These are phyloP conservation scores for Harpalus rufipes DNA, from an alignment of 2,888 invertebrate genomes.

Conservation along the genomic window DNA sequence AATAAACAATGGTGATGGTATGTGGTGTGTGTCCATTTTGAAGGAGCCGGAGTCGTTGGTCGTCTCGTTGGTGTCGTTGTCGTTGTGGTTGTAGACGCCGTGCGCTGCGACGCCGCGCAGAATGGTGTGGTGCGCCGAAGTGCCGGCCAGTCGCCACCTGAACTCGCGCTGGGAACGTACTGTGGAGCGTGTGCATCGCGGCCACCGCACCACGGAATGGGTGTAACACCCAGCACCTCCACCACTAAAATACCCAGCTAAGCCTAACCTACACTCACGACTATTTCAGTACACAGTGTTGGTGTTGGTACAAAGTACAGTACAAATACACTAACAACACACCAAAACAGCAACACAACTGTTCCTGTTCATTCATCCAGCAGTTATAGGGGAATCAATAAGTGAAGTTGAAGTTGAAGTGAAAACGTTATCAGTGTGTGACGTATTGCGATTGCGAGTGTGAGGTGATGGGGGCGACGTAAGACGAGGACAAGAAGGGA, in stretches of 20 bases:
- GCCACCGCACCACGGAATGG: slow-evolving; percentile 69
- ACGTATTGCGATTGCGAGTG: slow-evolving; percentile 49
- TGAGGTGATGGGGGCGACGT: not conserved
- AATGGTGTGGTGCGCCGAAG: slow-evolving; percentile 44
- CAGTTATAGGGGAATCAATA: slow-evolving; percentile 69
- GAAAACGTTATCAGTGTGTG: slow-evolving; percentile 60
- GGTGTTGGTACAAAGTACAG: not conserved
- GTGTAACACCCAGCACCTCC: slow-evolving; percentile 70
- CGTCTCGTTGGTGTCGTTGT: slow-evolving; percentile 70
- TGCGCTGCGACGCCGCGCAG: slow-evolving; percentile 68
- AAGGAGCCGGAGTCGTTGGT: slow-evolving; percentile 73
- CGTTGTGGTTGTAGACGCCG: slow-evolving; percentile 44
- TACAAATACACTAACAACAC: not conserved
- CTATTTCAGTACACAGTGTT: not conserved
- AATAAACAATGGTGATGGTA: slow-evolving; percentile 8
- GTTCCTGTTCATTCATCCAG: slow-evolving; percentile 51
- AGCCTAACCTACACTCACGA: not conserved
- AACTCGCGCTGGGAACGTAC: slow-evolving; percentile 50
- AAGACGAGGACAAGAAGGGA: not conserved
- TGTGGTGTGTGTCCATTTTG: slow-evolving; percentile 71
- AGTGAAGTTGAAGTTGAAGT: slow-evolving; percentile 48
- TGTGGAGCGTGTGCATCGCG: slow-evolving; percentile 40
- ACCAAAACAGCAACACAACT: not conserved
- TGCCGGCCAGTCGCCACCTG: slow-evolving; percentile 57
- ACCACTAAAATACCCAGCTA: not conserved